Evolutionary conservation across 2,113 vertebrate genomes (phyloP).

Genomic region (Hymenochirus boettgeri): DNA sequence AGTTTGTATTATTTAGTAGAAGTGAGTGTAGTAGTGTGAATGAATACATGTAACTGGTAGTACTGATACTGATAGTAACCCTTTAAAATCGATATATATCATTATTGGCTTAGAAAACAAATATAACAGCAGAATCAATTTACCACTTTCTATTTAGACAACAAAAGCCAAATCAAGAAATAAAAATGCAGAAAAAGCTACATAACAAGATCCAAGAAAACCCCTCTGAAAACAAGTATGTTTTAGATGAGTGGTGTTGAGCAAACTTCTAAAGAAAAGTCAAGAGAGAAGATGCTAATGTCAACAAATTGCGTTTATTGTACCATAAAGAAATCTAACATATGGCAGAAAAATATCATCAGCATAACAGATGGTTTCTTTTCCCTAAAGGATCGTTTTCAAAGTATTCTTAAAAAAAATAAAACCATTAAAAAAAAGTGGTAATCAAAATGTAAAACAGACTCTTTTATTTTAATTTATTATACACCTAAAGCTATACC

Average conservation of each 20-base stretch:
- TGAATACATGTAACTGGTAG: no score
- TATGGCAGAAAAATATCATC: slow-evolving; percentile 11
- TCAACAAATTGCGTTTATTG: slow-evolving; percentile 13
- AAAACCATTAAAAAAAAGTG: neutral
- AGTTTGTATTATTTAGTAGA: no score
- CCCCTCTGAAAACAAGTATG: neutral
- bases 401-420: slow-evolving; percentile 5
- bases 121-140: no score
- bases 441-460: neutral
- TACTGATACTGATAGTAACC: no score
- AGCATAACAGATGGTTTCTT: slow-evolving; percentile 18
- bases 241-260: neutral
- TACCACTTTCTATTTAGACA: no score
- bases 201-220: neutral
- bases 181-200: no score
- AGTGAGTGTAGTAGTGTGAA: no score
- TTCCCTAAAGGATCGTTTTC: slow-evolving; percentile 16
- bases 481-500: no score
- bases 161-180: no score
- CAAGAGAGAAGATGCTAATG: neutral
- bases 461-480: no score
- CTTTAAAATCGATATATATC: no score
- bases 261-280: neutral
- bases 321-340: slow-evolving; percentile 18
- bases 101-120: no score